Evolutionary conservation across 2,797 vertebrate species (phyloP).

Genomic region (Aplochiton taeniatus): DNA sequence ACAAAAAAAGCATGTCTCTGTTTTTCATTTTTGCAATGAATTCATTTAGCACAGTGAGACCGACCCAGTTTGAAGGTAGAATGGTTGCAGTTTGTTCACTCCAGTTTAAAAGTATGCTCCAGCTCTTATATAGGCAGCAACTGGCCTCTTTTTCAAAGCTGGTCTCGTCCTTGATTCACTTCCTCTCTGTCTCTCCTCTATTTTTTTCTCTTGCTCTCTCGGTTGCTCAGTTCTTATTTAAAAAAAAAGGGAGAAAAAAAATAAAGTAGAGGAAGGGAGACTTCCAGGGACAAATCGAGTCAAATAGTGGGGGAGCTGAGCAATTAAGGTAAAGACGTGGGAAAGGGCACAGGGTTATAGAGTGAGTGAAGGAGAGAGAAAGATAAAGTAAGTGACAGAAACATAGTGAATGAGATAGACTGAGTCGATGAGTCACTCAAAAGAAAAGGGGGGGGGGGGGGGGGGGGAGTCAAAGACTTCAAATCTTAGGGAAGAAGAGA

Average conservation of each 20-base stretch:
- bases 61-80: slow-evolving; percentile 87
- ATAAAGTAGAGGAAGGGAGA: background rate
- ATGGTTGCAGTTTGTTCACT: slow-evolving; percentile 82
- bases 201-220: slow-evolving; percentile 20
- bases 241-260: slow-evolving; percentile 26
- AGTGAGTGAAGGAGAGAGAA: slow-evolving; percentile 19
- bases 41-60: slow-evolving; percentile 87
- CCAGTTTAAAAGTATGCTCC: slow-evolving; percentile 66
- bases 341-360: background rate
- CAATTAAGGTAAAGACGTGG: slow-evolving; percentile 18
- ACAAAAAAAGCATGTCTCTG: slow-evolving; percentile 36
- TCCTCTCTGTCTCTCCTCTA: slow-evolving; percentile 25
- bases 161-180: slow-evolving; percentile 34
- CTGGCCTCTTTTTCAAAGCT: slow-evolving; percentile 36
- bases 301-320: slow-evolving; percentile 42
- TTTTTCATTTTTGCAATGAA: slow-evolving; percentile 57
- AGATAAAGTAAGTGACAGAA: slow-evolving; percentile 28
- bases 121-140: slow-evolving; percentile 37
- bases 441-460: background rate
- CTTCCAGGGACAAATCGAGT: background rate
- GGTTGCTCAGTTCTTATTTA: slow-evolving; percentile 16
- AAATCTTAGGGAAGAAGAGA: background rate
- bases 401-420: slow-evolving; percentile 21
- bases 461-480: background rate
- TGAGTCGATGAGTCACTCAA: slow-evolving; percentile 28